Percentiles rank a stretch among this genome's conserved stretches.
Conservation (phyloP, 1,140 invertebrate genomes). For the Melitaea cinxia region DNA sequence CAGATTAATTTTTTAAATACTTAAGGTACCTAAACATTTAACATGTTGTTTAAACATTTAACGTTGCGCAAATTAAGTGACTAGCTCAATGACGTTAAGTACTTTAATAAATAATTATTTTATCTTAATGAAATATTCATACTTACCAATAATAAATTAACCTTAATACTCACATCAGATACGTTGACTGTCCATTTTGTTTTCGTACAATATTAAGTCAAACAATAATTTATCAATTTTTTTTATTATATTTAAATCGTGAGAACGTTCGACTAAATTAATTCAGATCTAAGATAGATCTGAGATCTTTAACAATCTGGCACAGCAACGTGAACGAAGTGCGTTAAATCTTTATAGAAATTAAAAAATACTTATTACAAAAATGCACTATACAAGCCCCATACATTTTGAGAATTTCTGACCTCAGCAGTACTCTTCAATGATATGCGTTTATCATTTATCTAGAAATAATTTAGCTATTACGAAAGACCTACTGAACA, state of each 20-base stretch:
- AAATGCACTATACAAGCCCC: constrained; percentile 70
- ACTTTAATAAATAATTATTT: constrained; percentile 80
- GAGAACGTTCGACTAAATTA: constrained; percentile 4
- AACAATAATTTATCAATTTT: constrained; percentile 1
- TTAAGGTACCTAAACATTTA: constrained; percentile 75
- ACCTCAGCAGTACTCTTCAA: constrained; percentile 41
- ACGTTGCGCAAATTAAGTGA: constrained; percentile 82
- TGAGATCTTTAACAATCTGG: too few relatives aligned
- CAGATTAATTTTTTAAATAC: constrained; percentile 71
- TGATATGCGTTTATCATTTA: constrained; percentile 64
- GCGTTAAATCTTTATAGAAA: constrained; percentile 47
- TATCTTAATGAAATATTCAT: constrained; percentile 76
- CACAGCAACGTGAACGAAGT: constrained; percentile 23
- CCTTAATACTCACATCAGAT: constrained; percentile 22
- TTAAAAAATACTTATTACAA: constrained; percentile 67
- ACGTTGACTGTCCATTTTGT: constrained; percentile 13
- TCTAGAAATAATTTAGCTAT: constrained; percentile 77
- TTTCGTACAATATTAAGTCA: constrained; percentile 6
- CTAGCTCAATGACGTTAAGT: constrained; percentile 82
- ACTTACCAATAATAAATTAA: constrained; percentile 66
- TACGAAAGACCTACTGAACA: constrained; percentile 67
- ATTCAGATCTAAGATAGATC: too few relatives aligned
- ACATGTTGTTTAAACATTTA: constrained; percentile 78
- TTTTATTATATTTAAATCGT: constrained; percentile 18
- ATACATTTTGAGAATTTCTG: constrained; percentile 41